Conservation (phyloP, 2,888 invertebrate genomes). For the Andrena praecox region DNA sequence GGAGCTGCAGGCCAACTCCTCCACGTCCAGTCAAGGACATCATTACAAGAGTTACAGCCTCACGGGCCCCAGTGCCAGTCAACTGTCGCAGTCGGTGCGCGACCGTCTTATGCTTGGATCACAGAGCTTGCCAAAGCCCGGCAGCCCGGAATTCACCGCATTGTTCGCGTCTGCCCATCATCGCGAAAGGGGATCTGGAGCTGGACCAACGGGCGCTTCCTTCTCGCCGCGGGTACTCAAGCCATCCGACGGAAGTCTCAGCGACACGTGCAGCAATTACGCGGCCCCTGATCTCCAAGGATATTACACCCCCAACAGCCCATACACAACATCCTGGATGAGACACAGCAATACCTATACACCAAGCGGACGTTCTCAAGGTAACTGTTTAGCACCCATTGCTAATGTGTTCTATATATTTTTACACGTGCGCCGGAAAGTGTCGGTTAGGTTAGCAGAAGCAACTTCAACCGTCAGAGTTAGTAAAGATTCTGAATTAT, state of each 20-base stretch:
- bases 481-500: not conserved
- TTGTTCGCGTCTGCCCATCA: constrained; percentile 86
- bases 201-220: constrained; percentile 78
- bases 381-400: constrained; percentile 55
- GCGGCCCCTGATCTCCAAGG: constrained; percentile 86
- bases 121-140: constrained; percentile 93
- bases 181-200: constrained; percentile 79
- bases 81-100: constrained; percentile 94
- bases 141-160: constrained; percentile 89
- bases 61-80: constrained; percentile 94
- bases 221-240: constrained; percentile 82
- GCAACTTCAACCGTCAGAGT: not conserved
- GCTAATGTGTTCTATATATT: not conserved
- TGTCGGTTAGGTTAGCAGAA: not conserved
- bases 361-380: constrained; percentile 82
- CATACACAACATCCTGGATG: constrained; percentile 91
- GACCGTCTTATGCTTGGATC: constrained; percentile 94
- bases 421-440: not conserved
- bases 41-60: constrained; percentile 94
- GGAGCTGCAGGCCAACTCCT: constrained; percentile 88
- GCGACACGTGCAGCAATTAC: constrained; percentile 94
- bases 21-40: constrained; percentile 86
- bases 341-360: constrained; percentile 90
- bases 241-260: constrained; percentile 91
- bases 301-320: constrained; percentile 86